Base-by-base conservation (phyloP, 2,113 vertebrate genomes). In the Opisthocomus hoazin region DNA sequence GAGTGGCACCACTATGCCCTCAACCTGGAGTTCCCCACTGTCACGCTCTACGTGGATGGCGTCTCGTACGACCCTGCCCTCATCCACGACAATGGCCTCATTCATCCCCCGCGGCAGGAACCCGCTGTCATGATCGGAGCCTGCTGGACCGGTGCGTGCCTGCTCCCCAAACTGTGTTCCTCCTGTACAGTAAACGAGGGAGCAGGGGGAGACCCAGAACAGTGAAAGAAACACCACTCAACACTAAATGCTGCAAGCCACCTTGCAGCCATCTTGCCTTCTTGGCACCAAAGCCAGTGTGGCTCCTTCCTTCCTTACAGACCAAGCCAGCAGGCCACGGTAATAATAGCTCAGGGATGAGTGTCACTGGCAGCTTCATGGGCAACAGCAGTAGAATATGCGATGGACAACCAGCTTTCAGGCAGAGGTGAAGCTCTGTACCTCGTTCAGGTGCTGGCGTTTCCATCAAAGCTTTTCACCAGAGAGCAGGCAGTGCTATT, bases 1-100 rank as follows among this genome's bases (percentile, higher is more conserved):
- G 99, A 99, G 88, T 99, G 99, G 99, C 99, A 99, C 96, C 99
- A 99, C 75, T 99, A 99, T 2, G 99, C 99, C 37, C 98, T 99
- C 91, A 99, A 99, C 43, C 98, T 99, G 24, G 99, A 99, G 97
- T 99, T 99, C 96, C 99, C 99, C 63, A 99, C 99, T 0, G 99
- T 99, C 81, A 99, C 99, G 0, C 98, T 99, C 27, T 99, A 99
- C 0, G 99, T 99, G 12, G 99, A 99, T 12, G 99, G 99, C 0
- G 99, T 99, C 94, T 99, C 99, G 39, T 99, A 99, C 2, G 99
- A 99, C 98, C 99, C 99, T 1, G 99, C 99, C 22, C 99, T 99
- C 73, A 99, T 99, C 95, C 99, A 99, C 0, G 99, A 99, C 98
- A 99, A 99, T 0, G 99, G 99, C 51, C 99, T 99, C 94, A 99